Evolutionary conservation across 2,113 vertebrate species (phyloP), one percentile per base, ranked within the genome.

Genomic region (Leptodactylus fuscus): DNA sequence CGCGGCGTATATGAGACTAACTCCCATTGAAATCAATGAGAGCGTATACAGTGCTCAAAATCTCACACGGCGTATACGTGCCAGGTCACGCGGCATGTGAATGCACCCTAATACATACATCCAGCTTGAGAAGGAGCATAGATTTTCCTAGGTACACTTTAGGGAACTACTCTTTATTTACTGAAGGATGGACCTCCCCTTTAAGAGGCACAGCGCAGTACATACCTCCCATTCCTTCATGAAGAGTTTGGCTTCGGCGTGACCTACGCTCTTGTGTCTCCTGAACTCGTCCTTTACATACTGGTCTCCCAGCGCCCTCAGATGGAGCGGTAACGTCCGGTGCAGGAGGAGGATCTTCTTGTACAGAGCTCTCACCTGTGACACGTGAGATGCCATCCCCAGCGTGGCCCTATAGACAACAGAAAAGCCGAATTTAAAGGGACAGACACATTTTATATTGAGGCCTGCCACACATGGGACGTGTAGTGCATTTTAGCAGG

Each of bases 211-310:
- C 48, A 8, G 5, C 34, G 34, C 11, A 7, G 38, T 18, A 36
- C 92, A 94, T 94, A 94, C 96, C 96, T 96, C 93, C 96, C 96
- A 96, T 86, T 98, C 97, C n/a, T 80, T 82, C 94, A 98, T 91
- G 93, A 99, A 98, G 82, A 87, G 87, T 85, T 88, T 90, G 44
- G 88, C 93, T 75, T 97, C 95, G 9, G 92, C 92, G 0, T 89
- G 74, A 10, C 88, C 69, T 0, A 93, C 94, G 0, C 34, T 38
- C 82, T 90, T 95, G 87, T 97, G 95, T 87, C 95, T 94, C 62
- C 93, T 93, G 92, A 99, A 98, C 88, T 98, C 97, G 67, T 97
- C 96, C 87, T 94, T 96, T 73, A 97, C 96, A 51, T 99, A 98
- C 88, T 94, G 95, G 82, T 98, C 96, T 0, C 97, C 97, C 20